Conservation (phyloP, 1,140 invertebrate genomes). For the Cotesia glomerata region DNA sequence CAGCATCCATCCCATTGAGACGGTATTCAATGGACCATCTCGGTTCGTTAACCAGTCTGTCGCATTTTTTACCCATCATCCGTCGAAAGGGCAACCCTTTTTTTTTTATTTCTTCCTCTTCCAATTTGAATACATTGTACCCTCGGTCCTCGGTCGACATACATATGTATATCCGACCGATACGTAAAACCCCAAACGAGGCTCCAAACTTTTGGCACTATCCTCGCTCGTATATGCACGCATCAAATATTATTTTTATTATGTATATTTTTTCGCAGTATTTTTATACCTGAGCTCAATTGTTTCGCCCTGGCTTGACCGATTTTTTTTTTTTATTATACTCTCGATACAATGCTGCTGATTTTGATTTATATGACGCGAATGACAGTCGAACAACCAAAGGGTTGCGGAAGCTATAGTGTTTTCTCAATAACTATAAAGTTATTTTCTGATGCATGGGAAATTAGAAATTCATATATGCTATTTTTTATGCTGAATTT, state of each 20-base stretch:
- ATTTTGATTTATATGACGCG: conserved; percentile 64
- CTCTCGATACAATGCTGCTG: conserved; percentile 53
- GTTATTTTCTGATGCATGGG: conserved; percentile 45
- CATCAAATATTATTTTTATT: conserved; percentile 3
- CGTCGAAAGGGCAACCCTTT: conserved; percentile 56
- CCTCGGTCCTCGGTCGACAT: conserved; percentile 55
- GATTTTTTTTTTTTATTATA: conserved; percentile 50
- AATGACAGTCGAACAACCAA: conserved; percentile 52
- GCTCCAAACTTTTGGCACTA: conserved; percentile 21
- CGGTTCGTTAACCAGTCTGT: conserved; percentile 66
- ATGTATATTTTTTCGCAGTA: conserved; percentile 24
- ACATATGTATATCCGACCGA: conserved; percentile 64
- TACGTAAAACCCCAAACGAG: conserved; percentile 44
- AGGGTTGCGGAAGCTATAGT: conserved; percentile 33
- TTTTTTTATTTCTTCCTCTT: conserved; percentile 46
- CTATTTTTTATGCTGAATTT: not conserved
- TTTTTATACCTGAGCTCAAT: conserved; percentile 47
- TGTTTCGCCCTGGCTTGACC: conserved; percentile 59
- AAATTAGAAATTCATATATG: conserved; percentile 62
- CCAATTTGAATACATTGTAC: conserved; percentile 65
- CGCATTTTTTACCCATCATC: conserved; percentile 57
- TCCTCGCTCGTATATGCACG: conserved; percentile 16
- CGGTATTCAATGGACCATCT: conserved; percentile 60
- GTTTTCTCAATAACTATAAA: conserved; percentile 19
- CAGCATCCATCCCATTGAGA: conserved; percentile 59